Conservation (phyloP, 2,797 vertebrate genomes). For the Schizothorax lantsangensis region DNA sequence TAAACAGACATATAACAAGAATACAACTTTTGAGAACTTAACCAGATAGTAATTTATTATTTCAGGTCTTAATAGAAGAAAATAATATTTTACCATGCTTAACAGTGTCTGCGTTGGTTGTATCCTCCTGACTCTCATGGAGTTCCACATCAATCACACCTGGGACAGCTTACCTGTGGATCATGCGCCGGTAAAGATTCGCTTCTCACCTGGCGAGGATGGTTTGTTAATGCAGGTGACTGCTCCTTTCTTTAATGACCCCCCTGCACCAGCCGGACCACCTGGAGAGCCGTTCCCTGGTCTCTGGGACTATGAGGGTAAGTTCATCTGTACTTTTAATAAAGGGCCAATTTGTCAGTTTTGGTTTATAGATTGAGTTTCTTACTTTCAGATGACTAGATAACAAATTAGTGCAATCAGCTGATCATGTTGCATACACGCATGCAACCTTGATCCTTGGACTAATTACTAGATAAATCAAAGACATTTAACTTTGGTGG, state of each 20-base stretch:
- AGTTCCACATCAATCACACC: conserved; percentile 83
- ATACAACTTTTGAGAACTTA: background rate
- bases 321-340: background rate
- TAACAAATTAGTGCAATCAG: background rate
- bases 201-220: conserved; percentile 74
- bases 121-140: conserved; percentile 74
- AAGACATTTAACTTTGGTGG: background rate
- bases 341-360: background rate
- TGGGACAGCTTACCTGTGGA: conserved; percentile 86
- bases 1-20: background rate
- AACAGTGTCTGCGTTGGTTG: conserved; percentile 7
- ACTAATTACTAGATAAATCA: background rate
- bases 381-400: background rate
- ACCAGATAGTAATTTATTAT: background rate
- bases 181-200: conserved; percentile 81
- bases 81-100: conserved; percentile 17
- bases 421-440: background rate
- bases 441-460: background rate
- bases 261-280: conserved; percentile 80
- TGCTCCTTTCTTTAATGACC: conserved; percentile 90
- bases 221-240: conserved; percentile 84
- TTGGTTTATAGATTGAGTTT: background rate
- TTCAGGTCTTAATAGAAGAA: background rate
- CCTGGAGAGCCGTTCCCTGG: conserved; percentile 81
- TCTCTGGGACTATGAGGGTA: conserved; percentile 93